Evolutionary conservation across 2,797 vertebrate genomes (phyloP), one percentile per base, ranked within the genome.

Genomic region (Amniataba percoides): DNA sequence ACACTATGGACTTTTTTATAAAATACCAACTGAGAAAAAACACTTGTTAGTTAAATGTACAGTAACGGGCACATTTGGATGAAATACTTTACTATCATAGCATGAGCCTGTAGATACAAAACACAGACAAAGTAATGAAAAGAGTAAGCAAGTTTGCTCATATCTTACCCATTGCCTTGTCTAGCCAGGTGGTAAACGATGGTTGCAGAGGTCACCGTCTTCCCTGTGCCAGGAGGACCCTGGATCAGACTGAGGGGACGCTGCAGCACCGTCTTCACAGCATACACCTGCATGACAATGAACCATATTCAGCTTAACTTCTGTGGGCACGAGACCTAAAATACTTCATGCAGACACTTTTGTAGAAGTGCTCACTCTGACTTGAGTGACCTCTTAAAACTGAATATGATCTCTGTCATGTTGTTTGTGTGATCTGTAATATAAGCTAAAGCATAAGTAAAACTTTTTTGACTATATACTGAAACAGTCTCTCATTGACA

Each of bases 171-270:
- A 0, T 98, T 99, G 92, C 97, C 97, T 91, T 98, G 97, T 73
- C 97, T 96, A 11, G 97, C 97, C 88, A 99, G 94, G 80, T 99
- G 97, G 86, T 99, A 99, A 65, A 99, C 97, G 0, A 99, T 96
- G 49, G 97, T 99, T 56, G 97, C 97, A 1, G 97, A 99, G 6
- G 97, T 98, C 74, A 99, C 97, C 0, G 97, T 98, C 85, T 98
- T 99, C 18, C 97, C 97, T 0, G 97, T 98, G 59, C 97, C 97
- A 5, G 97, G 97, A 0, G 97, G 97, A 11, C 97, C 97, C 89
- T 99, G 97, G 85, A 99, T 99, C 58, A 99, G 96, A 93, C 97
- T 98, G 78, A 99, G 93, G 0, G 97, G 97, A 74, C 97, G 95
- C 89, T 99, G 97, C 63, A 99, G 92, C 71, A 98, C 97, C 0